Evolutionary conservation across 2,797 vertebrate genomes (phyloP).

Genomic region (Trachurus trachurus): DNA sequence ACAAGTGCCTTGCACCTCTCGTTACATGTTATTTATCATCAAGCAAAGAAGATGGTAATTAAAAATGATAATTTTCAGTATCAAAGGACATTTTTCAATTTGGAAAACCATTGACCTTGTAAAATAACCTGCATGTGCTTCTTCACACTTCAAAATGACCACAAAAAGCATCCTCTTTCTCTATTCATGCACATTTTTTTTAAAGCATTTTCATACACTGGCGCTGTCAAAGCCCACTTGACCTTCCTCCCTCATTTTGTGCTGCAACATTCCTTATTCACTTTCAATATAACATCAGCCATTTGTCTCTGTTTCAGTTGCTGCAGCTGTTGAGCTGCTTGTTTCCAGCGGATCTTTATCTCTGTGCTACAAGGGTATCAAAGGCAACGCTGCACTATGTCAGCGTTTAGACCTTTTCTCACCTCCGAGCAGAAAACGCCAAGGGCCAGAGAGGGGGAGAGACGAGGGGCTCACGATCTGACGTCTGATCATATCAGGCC

Average conservation of each 20-base stretch:
- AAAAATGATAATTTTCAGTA: background rate
- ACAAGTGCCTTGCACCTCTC: background rate
- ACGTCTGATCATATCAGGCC: constrained; percentile 78
- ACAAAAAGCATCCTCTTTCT: constrained; percentile 14
- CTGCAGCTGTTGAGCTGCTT: constrained; percentile 16
- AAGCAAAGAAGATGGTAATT: background rate
- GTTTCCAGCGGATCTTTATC: constrained; percentile 56
- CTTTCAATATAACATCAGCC: constrained; percentile 31
- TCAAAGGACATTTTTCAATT: constrained; percentile 11
- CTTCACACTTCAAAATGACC: background rate
- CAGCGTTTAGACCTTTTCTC: constrained; percentile 78
- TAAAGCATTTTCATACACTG: constrained; percentile 16
- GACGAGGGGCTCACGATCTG: constrained; percentile 66
- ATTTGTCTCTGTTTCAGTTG: constrained; percentile 25
- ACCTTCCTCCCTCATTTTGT: constrained; percentile 34
- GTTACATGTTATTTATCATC: background rate
- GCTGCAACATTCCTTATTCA: background rate
- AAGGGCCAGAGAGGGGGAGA: constrained; percentile 64
- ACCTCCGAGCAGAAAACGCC: constrained; percentile 72
- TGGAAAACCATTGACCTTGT: constrained; percentile 15
- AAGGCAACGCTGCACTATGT: constrained; percentile 70
- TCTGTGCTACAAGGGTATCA: constrained; percentile 59
- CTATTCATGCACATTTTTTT: constrained; percentile 5
- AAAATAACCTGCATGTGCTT: background rate
- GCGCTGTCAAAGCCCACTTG: constrained; percentile 28